These are phyloP conservation scores for Chloropsis hardwickii DNA, from an alignment of 2,113 vertebrate species.

Conservation along the genomic window DNA sequence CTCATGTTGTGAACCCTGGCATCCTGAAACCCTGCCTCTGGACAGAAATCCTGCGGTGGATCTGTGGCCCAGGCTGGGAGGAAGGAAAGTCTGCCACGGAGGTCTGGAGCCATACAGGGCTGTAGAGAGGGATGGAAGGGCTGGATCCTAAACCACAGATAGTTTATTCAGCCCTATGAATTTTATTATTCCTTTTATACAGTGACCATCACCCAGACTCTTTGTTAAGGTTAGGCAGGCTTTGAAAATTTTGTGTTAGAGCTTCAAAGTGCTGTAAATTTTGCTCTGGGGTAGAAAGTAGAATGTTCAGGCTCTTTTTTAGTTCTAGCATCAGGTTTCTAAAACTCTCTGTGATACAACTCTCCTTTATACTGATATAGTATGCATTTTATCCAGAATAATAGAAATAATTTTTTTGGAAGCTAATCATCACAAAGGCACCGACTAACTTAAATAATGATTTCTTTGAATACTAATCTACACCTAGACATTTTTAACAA, in stretches of 20 bases:
- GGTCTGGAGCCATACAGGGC: constrained; percentile 38
- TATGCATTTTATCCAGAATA: neutral
- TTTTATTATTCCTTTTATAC: constrained; percentile 22
- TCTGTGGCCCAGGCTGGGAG: neutral
- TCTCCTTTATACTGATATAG: neutral
- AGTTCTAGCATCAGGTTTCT: constrained; percentile 59
- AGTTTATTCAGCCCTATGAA: constrained; percentile 42
- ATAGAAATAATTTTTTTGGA: neutral
- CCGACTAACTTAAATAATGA: neutral
- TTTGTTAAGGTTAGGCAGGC: constrained; percentile 34
- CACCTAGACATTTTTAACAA: neutral
- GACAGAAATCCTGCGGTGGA: neutral
- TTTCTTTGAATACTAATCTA: neutral
- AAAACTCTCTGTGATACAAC: neutral
- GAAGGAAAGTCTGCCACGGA: constrained; percentile 42
- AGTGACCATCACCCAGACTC: neutral
- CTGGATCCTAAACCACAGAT: constrained; percentile 41
- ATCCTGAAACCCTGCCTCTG: neutral
- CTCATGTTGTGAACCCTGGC: constrained; percentile 34
- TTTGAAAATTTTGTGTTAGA: constrained; percentile 63
- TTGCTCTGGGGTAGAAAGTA: constrained; percentile 34
- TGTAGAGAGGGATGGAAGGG: constrained; percentile 9
- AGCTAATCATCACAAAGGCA: neutral
- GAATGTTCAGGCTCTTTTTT: constrained; percentile 44
- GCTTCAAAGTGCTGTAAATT: constrained; percentile 63